Conservation (phyloP, 2,888 invertebrate genomes). For the Dugesia japonica region DNA sequence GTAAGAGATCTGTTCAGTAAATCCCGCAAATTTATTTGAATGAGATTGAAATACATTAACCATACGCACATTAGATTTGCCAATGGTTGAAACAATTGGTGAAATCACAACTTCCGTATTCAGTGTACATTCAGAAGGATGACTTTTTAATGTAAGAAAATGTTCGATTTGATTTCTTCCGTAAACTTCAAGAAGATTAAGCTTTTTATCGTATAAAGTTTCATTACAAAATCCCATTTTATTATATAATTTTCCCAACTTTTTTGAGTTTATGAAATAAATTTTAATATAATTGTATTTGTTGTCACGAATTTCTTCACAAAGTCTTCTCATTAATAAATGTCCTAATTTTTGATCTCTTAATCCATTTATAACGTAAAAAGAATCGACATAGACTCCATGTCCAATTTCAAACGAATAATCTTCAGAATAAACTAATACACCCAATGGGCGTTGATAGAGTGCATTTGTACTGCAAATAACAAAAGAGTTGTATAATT, state of each 20-base stretch:
- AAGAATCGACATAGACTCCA: neutral
- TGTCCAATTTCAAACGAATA: neutral
- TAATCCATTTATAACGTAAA: neutral
- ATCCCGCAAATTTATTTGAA: neutral
- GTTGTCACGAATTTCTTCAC: neutral
- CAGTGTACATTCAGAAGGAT: neutral
- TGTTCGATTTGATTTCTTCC: neutral
- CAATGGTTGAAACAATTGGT: neutral
- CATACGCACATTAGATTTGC: neutral
- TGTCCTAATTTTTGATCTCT: neutral
- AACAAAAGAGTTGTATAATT: neutral
- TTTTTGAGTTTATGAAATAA: neutral
- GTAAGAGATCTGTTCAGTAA: neutral
- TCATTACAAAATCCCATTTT: slow-evolving; percentile 12
- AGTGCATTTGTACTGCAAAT: neutral
- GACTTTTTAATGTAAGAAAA: neutral
- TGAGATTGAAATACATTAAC: neutral
- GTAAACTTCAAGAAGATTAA: slow-evolving; percentile 10
- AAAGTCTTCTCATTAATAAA: neutral
- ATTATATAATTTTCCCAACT: neutral
- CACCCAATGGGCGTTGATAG: neutral
- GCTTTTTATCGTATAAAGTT: neutral
- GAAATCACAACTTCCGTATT: neutral
- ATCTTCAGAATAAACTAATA: neutral
- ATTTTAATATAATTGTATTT: neutral